A percentile compares a stretch with the other conserved stretches of the same genome.
phyloP scores from a whole-genome alignment of 2,888 invertebrate species.

The Lypha dubia region DNA sequence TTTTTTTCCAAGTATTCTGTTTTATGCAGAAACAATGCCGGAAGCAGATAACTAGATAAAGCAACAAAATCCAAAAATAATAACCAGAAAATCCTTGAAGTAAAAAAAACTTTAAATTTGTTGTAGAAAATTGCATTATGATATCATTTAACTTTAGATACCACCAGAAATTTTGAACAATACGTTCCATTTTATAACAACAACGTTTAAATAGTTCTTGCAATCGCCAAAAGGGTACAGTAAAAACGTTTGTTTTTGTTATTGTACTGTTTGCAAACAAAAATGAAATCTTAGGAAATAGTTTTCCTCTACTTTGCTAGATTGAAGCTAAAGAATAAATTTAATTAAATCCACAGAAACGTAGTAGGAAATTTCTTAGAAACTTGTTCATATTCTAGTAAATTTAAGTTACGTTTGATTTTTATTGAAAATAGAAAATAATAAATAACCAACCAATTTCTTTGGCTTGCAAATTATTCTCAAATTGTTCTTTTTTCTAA shows the following conservation, averaged over 20 bases:
- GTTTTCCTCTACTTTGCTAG: background rate
- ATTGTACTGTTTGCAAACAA: background rate
- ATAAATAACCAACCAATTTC: background rate
- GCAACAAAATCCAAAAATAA: conserved; percentile 40
- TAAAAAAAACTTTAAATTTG: conserved; percentile 10
- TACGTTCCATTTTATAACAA: background rate
- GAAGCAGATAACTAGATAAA: conserved; percentile 50
- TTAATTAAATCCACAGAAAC: background rate
- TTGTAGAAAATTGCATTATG: conserved; percentile 38
- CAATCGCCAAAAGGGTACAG: background rate
- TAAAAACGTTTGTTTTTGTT: conserved; percentile 2
- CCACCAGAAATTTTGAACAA: background rate
- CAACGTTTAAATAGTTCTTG: background rate
- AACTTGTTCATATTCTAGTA: background rate
- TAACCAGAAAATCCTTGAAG: conserved; percentile 56
- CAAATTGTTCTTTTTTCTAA: background rate
- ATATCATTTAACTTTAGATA: conserved; percentile 33
- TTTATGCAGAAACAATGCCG: conserved; percentile 56
- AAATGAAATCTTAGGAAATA: background rate
- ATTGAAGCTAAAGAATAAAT: background rate
- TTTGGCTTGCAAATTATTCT: background rate
- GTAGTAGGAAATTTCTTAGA: background rate
- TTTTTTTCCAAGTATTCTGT: conserved; percentile 31
- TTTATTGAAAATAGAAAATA: background rate
- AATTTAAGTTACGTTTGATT: background rate